Evolutionary conservation across 2,888 invertebrate species (phyloP).

Genomic region (Lacanobia oleracea): DNA sequence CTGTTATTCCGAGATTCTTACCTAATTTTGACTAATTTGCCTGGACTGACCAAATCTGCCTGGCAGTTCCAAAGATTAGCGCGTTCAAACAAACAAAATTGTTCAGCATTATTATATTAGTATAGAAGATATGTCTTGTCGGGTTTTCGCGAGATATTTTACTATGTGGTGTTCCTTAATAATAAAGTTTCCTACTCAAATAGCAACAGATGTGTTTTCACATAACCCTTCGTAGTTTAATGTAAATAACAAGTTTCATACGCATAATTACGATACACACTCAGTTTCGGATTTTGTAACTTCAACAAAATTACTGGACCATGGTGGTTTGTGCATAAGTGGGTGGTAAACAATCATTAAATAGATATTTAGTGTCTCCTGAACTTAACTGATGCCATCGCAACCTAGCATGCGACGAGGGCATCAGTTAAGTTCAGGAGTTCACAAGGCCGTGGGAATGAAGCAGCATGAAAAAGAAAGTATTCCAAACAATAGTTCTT

Average conservation of each 20-base stretch:
- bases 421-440: no score
- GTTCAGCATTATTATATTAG: no score
- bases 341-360: slow-evolving; percentile 3
- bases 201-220: slow-evolving; percentile 29
- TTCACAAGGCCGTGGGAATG: no score
- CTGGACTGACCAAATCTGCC: no score
- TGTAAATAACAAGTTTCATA: slow-evolving; percentile 36
- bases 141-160: background rate
- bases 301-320: slow-evolving; percentile 28
- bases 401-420: no score
- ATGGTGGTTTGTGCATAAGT: background rate
- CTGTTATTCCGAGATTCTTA: no score
- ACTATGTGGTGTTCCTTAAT: background rate
- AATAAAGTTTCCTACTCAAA: slow-evolving; percentile 27
- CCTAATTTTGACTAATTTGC: no score
- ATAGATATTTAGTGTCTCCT: background rate
- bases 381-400: background rate
- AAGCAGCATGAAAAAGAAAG: no score
- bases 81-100: no score
- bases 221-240: slow-evolving; percentile 12
- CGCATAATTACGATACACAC: slow-evolving; percentile 32
- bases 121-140: no score
- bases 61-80: no score
- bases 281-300: slow-evolving; percentile 21
- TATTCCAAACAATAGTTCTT: no score